These are phyloP conservation scores for Dugesia japonica DNA, from an alignment of 2,888 invertebrate species.

Conservation along the genomic window DNA sequence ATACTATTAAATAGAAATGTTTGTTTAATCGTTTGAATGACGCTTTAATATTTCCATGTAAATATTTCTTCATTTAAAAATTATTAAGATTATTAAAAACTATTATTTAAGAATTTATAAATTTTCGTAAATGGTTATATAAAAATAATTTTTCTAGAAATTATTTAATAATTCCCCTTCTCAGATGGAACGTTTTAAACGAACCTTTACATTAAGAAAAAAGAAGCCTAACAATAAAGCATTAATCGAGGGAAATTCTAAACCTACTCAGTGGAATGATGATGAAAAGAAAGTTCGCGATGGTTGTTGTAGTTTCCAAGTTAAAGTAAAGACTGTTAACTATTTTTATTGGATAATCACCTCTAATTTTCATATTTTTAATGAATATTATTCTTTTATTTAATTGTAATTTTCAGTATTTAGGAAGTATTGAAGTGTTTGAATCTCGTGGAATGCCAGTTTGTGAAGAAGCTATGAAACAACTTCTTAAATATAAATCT, in stretches of 20 bases:
- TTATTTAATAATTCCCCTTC: neutral
- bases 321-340: slow-evolving; percentile 56
- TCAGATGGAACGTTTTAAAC: slow-evolving; percentile 27
- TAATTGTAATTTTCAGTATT: slow-evolving; percentile 58
- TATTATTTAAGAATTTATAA: neutral
- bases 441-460: slow-evolving; percentile 98
- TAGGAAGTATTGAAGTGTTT: slow-evolving; percentile 96
- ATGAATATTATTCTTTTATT: neutral
- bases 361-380: neutral
- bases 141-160: neutral
- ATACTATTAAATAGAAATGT: neutral
- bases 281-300: slow-evolving; percentile 87
- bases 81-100: neutral
- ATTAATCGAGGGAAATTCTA: neutral
- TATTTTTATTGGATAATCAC: neutral
- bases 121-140: neutral
- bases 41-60: slow-evolving; percentile 3
- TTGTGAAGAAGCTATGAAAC: slow-evolving; percentile 94
- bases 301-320: slow-evolving; percentile 87
- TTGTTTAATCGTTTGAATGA: neutral
- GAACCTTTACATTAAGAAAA: slow-evolving; percentile 57
- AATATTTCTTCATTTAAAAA: neutral
- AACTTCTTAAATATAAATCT: slow-evolving; percentile 52
- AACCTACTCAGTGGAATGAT: slow-evolving; percentile 86
- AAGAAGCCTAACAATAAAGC: slow-evolving; percentile 52